A percentile compares a stretch with the other conserved stretches of the same genome.
Conservation (phyloP, 2,797 vertebrate species). For the Pogoniulus pusillus region DNA sequence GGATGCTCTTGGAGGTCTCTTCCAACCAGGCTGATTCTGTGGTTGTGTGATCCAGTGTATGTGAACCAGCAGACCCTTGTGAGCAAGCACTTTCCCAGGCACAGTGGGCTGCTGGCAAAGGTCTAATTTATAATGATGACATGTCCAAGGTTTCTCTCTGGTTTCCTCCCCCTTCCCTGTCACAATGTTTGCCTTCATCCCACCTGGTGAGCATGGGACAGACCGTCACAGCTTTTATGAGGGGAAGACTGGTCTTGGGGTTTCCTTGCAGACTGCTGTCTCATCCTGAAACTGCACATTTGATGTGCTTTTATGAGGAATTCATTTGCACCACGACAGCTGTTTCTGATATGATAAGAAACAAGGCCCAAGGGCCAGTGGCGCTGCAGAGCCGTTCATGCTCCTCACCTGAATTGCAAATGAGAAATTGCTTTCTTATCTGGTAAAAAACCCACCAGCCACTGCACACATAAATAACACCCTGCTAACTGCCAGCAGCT, state of each 20-base stretch:
- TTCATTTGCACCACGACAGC: conserved; percentile 12
- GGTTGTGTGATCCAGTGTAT: not conserved
- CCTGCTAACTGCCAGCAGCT: conserved; percentile 54
- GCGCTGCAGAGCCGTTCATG: not conserved
- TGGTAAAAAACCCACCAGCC: conserved; percentile 40
- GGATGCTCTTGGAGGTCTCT: too few species aligned
- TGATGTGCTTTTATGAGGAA: conserved; percentile 6
- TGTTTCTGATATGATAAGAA: conserved; percentile 46
- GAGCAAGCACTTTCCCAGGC: not conserved
- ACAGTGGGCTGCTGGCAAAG: not conserved
- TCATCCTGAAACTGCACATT: conserved; percentile 28
- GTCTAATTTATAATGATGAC: not conserved
- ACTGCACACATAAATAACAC: conserved; percentile 53
- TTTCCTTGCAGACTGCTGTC: not conserved
- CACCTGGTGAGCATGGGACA: not conserved
- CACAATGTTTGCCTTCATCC: not conserved
- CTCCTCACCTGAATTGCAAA: conserved; percentile 52
- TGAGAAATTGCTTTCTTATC: conserved; percentile 49
- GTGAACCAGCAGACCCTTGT: accelerated
- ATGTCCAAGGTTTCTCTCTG: not conserved
- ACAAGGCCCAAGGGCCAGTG: not conserved
- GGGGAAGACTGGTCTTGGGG: not conserved
- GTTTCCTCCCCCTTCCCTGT: not conserved
- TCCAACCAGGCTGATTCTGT: too few species aligned
- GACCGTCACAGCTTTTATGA: not conserved